These are phyloP conservation scores for Metacarcinus magister DNA, from an alignment of 2,888 invertebrate genomes.

Conservation along the genomic window DNA sequence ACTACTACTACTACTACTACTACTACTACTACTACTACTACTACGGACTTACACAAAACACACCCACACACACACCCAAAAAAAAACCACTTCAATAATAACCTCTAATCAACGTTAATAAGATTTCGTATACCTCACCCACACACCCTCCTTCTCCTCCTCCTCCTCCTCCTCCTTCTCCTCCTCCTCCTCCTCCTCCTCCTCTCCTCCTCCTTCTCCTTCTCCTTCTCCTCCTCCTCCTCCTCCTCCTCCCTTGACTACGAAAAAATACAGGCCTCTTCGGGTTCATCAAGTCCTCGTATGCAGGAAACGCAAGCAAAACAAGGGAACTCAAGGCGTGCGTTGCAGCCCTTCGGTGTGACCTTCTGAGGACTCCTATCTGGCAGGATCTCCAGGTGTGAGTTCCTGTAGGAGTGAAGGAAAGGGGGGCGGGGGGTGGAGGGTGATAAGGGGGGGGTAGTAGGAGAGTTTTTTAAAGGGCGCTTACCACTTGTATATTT, in stretches of 20 bases:
- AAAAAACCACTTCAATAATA: not conserved
- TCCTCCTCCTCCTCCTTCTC: slow-evolving; percentile 27
- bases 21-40: not conserved
- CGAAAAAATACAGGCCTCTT: not conserved
- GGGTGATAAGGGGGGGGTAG: not conserved
- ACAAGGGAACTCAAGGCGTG: not conserved
- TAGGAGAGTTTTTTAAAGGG: not conserved
- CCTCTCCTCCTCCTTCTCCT: slow-evolving; percentile 32
- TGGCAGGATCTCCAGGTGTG: not conserved
- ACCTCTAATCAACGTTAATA: not conserved
- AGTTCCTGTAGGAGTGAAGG: not conserved
- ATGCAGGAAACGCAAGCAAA: not conserved
- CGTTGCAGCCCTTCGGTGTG: not conserved
- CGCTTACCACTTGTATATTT: not conserved
- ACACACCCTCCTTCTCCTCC: not conserved
- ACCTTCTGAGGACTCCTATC: not conserved
- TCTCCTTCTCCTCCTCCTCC: not conserved
- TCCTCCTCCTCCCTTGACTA: not conserved
- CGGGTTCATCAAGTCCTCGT: not conserved
- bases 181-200: slow-evolving; percentile 47
- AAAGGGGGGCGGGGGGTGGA: not conserved
- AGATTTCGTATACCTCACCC: not conserved
- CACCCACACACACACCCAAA: not conserved
- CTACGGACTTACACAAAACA: not conserved
- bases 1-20: not conserved